A percentile compares a stretch with the other conserved stretches of the same genome.
Conservation (phyloP, 2,113 vertebrate genomes). For the Coptodon rendalli region DNA sequence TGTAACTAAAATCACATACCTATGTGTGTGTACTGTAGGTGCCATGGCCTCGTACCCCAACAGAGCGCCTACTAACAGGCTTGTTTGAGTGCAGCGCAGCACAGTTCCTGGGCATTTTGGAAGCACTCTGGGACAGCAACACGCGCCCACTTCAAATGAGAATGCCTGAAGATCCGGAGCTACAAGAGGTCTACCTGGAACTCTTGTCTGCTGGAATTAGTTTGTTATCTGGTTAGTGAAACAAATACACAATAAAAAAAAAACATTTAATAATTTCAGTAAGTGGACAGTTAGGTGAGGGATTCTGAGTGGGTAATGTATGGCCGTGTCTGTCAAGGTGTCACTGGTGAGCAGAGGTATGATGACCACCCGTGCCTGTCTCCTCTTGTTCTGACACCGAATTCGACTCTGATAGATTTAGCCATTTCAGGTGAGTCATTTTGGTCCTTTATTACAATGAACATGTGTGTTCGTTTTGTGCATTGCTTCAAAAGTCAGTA, state of each 20-base stretch:
- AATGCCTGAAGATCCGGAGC: slow-evolving; percentile 72
- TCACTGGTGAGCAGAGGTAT: neutral
- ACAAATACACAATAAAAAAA: neutral
- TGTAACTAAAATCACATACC: neutral
- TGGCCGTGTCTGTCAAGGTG: slow-evolving; percentile 42
- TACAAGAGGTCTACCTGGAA: slow-evolving; percentile 77
- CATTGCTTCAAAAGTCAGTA: neutral
- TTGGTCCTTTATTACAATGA: neutral
- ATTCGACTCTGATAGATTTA: slow-evolving; percentile 54
- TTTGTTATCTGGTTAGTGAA: slow-evolving; percentile 79
- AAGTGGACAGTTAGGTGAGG: neutral
- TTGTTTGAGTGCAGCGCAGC: slow-evolving; percentile 81
- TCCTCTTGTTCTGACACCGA: slow-evolving; percentile 39
- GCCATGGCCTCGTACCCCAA: slow-evolving; percentile 76
- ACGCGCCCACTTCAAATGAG: slow-evolving; percentile 65
- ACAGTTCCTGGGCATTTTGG: slow-evolving; percentile 83
- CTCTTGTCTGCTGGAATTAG: slow-evolving; percentile 83
- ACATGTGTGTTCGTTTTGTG: neutral
- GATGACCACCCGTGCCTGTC: neutral
- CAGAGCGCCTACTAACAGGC: slow-evolving; percentile 75
- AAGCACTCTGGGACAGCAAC: slow-evolving; percentile 78
- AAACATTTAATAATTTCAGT: neutral
- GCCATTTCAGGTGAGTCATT: slow-evolving; percentile 54
- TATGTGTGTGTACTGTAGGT: slow-evolving; percentile 57
- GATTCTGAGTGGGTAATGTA: neutral